phyloP scores from a whole-genome alignment of 1,140 invertebrate genomes.

The Coelopa frigida region DNA sequence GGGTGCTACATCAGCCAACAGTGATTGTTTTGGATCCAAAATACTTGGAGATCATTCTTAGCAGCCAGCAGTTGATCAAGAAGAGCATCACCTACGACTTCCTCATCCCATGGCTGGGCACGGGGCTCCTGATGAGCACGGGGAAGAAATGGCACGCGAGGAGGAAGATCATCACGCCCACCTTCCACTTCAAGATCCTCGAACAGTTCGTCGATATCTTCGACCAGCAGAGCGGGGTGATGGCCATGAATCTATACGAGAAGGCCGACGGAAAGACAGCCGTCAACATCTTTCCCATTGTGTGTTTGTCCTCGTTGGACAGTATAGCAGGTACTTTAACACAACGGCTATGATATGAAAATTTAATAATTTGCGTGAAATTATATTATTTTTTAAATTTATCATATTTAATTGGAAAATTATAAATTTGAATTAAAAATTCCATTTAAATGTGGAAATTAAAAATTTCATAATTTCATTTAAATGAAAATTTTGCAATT shows the following conservation, averaged over 20 bases:
- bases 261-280: constrained; percentile 20
- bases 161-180: constrained; percentile 71
- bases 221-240: constrained; percentile 53
- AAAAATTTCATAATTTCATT: too few relatives aligned
- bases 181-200: constrained; percentile 79
- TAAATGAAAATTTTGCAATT: too few relatives aligned
- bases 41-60: constrained; percentile 22
- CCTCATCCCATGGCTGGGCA: constrained; percentile 44
- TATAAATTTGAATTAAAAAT: too few relatives aligned
- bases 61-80: constrained; percentile 34
- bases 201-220: constrained; percentile 67
- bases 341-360: constrained; percentile 11
- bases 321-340: constrained; percentile 12
- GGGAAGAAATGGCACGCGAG: constrained; percentile 66
- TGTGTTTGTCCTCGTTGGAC: constrained; percentile 9
- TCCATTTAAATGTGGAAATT: neutral
- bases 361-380: constrained; percentile 31
- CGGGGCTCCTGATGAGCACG: constrained; percentile 29
- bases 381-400: constrained; percentile 25
- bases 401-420: too few relatives aligned
- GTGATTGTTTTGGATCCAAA: constrained; percentile 21
- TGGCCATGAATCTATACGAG: constrained; percentile 46
- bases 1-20: constrained; percentile 43
- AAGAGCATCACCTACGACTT: constrained; percentile 51
- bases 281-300: constrained; percentile 10